phyloP scores from a whole-genome alignment of 2,888 invertebrate genomes.

The Idaea straminata region DNA sequence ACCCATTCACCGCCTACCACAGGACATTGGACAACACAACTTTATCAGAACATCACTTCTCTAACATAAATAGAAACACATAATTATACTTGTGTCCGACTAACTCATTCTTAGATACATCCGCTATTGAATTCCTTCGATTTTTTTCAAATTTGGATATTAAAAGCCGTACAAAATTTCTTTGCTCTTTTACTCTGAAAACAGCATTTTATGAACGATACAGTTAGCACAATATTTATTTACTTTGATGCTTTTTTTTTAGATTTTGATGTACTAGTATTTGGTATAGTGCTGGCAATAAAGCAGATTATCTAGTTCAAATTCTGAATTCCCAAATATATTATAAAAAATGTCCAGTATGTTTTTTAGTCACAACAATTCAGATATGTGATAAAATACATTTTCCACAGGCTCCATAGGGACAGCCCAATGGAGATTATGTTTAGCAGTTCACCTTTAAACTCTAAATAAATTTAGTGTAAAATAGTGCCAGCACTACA shows the following conservation, averaged over 20 bases:
- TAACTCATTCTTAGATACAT: constrained; percentile 38
- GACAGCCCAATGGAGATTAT: too few relatives aligned
- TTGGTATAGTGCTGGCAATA: constrained; percentile 25
- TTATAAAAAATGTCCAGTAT: too few relatives aligned
- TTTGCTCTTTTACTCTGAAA: constrained; percentile 40
- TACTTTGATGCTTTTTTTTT: constrained; percentile 10
- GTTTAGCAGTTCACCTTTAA: too few relatives aligned
- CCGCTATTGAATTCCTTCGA: constrained; percentile 26
- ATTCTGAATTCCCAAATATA: too few relatives aligned
- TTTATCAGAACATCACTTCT: constrained; percentile 22
- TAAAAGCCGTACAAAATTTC: constrained; percentile 37
- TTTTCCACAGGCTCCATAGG: too few relatives aligned
- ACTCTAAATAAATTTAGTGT: too few relatives aligned
- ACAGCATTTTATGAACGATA: constrained; percentile 34
- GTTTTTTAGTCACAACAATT: too few relatives aligned
- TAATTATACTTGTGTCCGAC: constrained; percentile 16
- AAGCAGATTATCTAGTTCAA: too few relatives aligned
- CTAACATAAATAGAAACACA: constrained; percentile 29
- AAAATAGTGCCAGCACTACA: constrained; percentile 13
- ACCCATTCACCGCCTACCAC: constrained; percentile 17
- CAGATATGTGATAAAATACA: too few relatives aligned
- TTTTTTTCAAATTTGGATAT: constrained; percentile 41
- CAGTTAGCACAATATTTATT: constrained; percentile 46
- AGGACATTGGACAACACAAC: constrained; percentile 27
- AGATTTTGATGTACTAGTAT: constrained; percentile 13